Percentiles rank a stretch among this genome's conserved stretches.
Conservation (phyloP, 1,140 invertebrate genomes). For the Dreissena rostriformis region DNA sequence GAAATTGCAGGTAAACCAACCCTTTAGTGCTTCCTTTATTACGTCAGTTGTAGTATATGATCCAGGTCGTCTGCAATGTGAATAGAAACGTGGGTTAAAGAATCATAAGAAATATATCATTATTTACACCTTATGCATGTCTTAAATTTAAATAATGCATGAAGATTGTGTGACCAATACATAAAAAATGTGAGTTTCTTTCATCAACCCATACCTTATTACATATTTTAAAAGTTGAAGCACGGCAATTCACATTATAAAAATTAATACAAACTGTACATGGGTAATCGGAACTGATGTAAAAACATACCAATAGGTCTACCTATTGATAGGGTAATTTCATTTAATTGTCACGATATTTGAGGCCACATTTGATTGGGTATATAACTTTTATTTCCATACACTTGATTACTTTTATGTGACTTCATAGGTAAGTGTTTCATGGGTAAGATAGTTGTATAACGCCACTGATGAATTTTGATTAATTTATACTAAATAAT, state of each 20-base stretch:
- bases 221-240: not conserved
- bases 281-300: too few species aligned
- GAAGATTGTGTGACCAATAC: not conserved
- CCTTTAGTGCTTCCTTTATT: not conserved
- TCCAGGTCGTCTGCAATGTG: not conserved
- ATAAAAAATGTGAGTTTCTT: not conserved
- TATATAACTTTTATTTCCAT: too few species aligned
- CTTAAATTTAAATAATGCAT: not conserved
- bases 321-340: too few species aligned
- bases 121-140: not conserved
- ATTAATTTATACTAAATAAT: not conserved
- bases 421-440: not conserved
- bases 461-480: not conserved
- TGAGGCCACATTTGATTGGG: not conserved
- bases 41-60: not conserved
- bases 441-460: not conserved
- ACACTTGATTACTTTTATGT: not conserved
- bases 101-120: not conserved
- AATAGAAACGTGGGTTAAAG: not conserved
- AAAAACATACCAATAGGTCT: too few species aligned
- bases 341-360: too few species aligned
- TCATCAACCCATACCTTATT: not conserved
- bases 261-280: too few species aligned
- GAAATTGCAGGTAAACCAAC: slow-evolving; percentile 41
- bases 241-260: not conserved